Evolutionary conservation across 2,113 vertebrate species (phyloP).

Genomic region (Egretta garzetta): DNA sequence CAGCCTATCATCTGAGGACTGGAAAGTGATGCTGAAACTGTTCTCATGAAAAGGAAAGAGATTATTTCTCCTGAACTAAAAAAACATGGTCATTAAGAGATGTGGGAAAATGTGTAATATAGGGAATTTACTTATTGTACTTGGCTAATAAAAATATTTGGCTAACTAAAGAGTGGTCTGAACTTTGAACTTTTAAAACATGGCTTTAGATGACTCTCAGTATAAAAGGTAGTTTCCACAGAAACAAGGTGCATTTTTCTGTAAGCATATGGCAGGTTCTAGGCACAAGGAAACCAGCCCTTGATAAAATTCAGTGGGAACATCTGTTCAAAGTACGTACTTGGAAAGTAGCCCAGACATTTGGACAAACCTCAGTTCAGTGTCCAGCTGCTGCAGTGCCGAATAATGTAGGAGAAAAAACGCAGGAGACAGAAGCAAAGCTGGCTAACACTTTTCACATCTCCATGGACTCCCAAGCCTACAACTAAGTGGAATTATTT

Average conservation of each 20-base stretch:
- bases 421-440: not conserved
- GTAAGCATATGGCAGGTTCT: constrained; percentile 1
- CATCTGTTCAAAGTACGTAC: constrained; percentile 35
- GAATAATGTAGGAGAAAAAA: not conserved
- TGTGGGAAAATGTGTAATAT: not conserved
- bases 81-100: not conserved
- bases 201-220: not conserved
- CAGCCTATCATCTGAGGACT: not conserved
- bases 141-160: not conserved
- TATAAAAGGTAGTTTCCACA: not conserved
- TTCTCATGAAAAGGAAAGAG: not conserved
- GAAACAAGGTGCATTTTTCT: not conserved
- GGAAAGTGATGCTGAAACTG: not conserved
- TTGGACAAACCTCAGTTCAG: not conserved
- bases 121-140: not conserved
- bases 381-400: not conserved
- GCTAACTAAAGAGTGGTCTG: not conserved
- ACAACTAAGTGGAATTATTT: not conserved
- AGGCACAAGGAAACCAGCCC: not conserved
- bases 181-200: not conserved
- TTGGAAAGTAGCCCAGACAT: constrained; percentile 31
- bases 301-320: constrained; percentile 20
- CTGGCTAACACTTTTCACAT: not conserved
- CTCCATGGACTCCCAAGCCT: not conserved
- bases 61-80: not conserved